These are phyloP conservation scores for Pangasius mekongensis DNA, from an alignment of 2,797 vertebrate genomes.

Conservation along the genomic window DNA sequence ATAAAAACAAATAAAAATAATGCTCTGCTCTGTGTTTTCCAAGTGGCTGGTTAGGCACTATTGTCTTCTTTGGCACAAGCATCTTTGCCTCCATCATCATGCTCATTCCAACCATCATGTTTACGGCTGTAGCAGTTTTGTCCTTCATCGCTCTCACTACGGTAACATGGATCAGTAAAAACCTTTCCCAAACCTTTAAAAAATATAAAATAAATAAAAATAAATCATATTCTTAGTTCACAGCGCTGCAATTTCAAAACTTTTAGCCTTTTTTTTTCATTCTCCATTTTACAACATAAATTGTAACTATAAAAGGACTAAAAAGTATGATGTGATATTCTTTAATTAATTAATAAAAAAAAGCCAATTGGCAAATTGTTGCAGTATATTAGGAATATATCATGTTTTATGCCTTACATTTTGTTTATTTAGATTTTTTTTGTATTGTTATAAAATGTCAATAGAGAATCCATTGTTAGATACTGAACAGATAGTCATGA, in stretches of 20 bases:
- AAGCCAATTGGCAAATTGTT: background rate
- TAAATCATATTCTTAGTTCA: background rate
- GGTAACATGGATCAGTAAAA: conserved; percentile 71
- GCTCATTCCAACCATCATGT: conserved; percentile 93
- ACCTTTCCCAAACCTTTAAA: background rate
- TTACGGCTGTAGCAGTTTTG: conserved; percentile 87
- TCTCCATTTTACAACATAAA: background rate
- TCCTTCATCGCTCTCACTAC: conserved; percentile 92
- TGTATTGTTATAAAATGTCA: background rate
- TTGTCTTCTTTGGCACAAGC: conserved; percentile 92
- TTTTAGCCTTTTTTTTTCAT: too few species aligned
- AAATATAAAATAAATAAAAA: too few species aligned
- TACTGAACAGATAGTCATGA: background rate
- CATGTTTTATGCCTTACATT: background rate
- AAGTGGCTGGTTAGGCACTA: conserved; percentile 94
- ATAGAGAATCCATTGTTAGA: background rate
- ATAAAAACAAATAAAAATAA: background rate
- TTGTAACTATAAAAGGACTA: background rate
- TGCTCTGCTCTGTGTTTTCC: conserved; percentile 17
- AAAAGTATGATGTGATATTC: background rate
- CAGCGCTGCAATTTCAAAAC: too few species aligned
- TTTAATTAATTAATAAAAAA: background rate
- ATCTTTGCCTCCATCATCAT: conserved; percentile 90
- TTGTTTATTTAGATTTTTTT: background rate
- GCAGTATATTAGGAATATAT: background rate